Base-by-base conservation (phyloP, 1,140 invertebrate species). In the Belonocnema kinseyi region DNA sequence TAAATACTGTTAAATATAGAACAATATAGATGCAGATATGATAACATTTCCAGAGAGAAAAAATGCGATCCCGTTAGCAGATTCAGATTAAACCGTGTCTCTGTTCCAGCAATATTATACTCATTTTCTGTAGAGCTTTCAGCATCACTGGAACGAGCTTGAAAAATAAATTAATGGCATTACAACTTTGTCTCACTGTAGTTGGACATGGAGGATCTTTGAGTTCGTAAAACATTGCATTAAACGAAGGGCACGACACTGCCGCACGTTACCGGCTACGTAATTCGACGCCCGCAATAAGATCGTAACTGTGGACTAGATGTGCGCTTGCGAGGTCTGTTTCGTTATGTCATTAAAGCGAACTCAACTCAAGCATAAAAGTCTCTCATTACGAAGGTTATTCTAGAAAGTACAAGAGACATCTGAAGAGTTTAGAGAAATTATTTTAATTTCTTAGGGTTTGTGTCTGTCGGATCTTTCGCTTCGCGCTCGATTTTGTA, bases 311-410 rank as follows among this genome's bases (percentile, higher is more conserved):
- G 51, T 40, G 73, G 74, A 73, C 73, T 77, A 77, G 75, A 77
- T 76, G 77, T 83, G 77, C 77, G 80, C 79, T 83, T 83, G 80
- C 81, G 81, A 83, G 82, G 53, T 79, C 66, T 78, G 75, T 79
- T 80, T 83, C 79, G 79, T 83, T 83, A 10, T 11, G 10, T 10
- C 8, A 46, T 46, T 46, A 81, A 73, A 81, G 80, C 73, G 79
- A 77, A 75, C 73, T 73, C 79, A 77, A 75, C 73, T 73, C 79
- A 50, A 81, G 79, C 77, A 76, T 82, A 81, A 83, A 81, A 83
- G 79, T 81, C 75, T 79, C 79, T 81, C 82, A 83, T 83, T 83
- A 79, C 79, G 58, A 71, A 82, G 76, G 78, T 77, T 76, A 78
- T 80, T n/a, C 33, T 51, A n/a, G 11, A 10, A 40, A 16, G 50